phyloP scores from a whole-genome alignment of 2,113 vertebrate genomes.

The Dicrurus megarhynchus region DNA sequence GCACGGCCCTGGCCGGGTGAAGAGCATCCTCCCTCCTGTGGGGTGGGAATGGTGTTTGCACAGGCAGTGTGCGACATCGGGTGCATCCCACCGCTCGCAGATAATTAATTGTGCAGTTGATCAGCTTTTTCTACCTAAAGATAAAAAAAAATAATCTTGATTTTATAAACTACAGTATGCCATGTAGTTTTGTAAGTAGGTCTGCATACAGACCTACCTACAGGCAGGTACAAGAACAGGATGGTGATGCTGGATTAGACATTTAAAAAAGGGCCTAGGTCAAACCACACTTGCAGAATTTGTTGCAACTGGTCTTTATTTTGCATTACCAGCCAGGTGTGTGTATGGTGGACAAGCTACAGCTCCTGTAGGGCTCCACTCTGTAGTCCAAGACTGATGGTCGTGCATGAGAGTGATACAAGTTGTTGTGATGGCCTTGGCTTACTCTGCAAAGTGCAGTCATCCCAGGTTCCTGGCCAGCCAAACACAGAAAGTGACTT shows the following conservation, averaged over 20 bases:
- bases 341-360: not conserved
- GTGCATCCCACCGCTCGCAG: fast-evolving
- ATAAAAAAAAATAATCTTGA: not conserved
- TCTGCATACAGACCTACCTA: not conserved
- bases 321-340: not conserved
- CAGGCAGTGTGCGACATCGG: not conserved
- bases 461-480: not conserved
- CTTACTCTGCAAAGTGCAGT: too few species aligned
- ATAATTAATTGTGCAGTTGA: fast-evolving
- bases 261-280: not conserved
- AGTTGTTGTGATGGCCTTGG: not conserved
- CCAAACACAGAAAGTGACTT: not conserved
- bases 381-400: too few species aligned
- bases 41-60: fast-evolving
- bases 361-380: not conserved
- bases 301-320: not conserved
- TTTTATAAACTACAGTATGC: fast-evolving
- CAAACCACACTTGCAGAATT: not conserved
- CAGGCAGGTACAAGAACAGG: fast-evolving
- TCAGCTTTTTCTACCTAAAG: not conserved
- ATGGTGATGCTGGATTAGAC: not conserved
- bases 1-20: fast-evolving
- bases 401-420: not conserved
- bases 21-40: not conserved
- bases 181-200: fast-evolving